Conservation (phyloP, 2,797 vertebrate species). For the Diglossa cyanea region DNA sequence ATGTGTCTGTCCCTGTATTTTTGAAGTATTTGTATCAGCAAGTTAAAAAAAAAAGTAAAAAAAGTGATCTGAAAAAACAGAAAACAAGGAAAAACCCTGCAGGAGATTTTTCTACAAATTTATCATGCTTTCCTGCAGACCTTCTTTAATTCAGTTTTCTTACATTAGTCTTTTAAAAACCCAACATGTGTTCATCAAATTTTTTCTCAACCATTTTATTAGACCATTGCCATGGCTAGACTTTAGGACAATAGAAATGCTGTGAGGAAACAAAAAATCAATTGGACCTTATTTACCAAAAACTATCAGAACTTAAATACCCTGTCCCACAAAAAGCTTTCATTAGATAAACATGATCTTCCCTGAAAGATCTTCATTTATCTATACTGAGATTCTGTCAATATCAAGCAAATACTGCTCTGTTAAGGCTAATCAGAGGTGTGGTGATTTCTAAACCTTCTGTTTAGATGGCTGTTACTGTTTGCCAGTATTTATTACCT, state of each 20-base stretch:
- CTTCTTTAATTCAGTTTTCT: neutral
- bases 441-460: neutral
- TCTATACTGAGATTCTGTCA: neutral
- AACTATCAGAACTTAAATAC: neutral
- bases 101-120: neutral
- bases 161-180: neutral
- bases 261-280: neutral
- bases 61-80: neutral
- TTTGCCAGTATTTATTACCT: slow-evolving; percentile 10
- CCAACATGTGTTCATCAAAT: neutral
- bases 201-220: neutral
- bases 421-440: neutral
- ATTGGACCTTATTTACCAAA: neutral
- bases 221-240: neutral
- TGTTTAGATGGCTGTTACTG: neutral
- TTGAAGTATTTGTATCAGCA: neutral
- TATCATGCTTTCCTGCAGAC: neutral
- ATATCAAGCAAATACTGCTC: neutral
- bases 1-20: neutral
- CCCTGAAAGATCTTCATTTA: neutral
- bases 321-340: neutral
- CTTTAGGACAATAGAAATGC: neutral
- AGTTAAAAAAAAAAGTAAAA: neutral
- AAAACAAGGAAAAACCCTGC: neutral
- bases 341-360: neutral